These are phyloP conservation scores for Hypomesus transpacificus DNA, from an alignment of 2,113 vertebrate genomes.

Conservation along the genomic window DNA sequence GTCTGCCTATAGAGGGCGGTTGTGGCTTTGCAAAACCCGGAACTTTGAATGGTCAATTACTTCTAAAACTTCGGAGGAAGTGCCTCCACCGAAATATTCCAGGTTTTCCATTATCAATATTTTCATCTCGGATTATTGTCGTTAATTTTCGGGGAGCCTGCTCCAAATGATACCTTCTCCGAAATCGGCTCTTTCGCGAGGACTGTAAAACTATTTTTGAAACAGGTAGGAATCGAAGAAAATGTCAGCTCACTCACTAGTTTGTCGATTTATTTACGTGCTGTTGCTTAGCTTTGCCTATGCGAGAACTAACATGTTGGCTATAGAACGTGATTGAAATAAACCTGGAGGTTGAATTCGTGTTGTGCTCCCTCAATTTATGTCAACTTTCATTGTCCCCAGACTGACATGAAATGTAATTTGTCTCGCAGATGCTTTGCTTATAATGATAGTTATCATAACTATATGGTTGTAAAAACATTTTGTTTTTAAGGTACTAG, in stretches of 20 bases:
- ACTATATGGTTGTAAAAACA: no score
- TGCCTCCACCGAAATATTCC: not conserved
- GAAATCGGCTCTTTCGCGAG: not conserved
- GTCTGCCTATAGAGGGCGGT: slow-evolving; percentile 57
- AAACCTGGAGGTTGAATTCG: no score
- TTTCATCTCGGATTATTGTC: not conserved
- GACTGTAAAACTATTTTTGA: slow-evolving; percentile 38
- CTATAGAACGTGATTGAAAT: not conserved
- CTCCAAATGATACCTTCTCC: not conserved
- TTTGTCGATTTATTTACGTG: not conserved
- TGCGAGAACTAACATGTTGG: not conserved
- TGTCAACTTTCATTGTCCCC: no score
- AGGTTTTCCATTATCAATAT: slow-evolving; percentile 4
- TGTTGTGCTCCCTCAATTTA: no score
- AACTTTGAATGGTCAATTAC: slow-evolving; percentile 55
- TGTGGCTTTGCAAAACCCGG: slow-evolving; percentile 65
- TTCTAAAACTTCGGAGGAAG: slow-evolving; percentile 40
- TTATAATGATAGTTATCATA: no score
- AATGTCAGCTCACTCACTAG: not conserved
- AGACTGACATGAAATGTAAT: no score
- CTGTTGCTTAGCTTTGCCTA: not conserved
- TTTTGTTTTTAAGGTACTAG: no score
- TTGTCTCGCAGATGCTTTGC: no score
- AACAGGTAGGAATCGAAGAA: slow-evolving; percentile 64
- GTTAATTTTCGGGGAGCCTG: not conserved